Evolutionary conservation across 2,113 vertebrate genomes (phyloP), one percentile per base, ranked within the genome.

Genomic region (Siniperca chuatsi): DNA sequence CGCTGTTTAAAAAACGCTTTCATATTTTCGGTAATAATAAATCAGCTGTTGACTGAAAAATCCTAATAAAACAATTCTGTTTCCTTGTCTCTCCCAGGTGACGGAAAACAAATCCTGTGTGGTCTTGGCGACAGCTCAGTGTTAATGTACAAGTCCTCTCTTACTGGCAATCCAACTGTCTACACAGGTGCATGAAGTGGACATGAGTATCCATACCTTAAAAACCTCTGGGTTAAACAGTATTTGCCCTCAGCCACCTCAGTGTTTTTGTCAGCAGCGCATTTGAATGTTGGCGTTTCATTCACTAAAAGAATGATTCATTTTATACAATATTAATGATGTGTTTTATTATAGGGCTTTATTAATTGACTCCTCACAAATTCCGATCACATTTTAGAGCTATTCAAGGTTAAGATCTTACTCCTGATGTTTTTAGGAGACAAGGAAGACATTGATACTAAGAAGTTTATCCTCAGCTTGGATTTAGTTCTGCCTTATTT

Each of bases 81-180:
- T 81, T 81, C 62, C 68, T 81, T 85, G 33, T 90, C 15, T 89
- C 91, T 80, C 71, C 46, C 68, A 99, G 97, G 97, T 25, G 96
- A 97, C 79, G 97, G 97, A 84, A 95, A 94, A 74, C 89, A 93
- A 74, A 90, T 97, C 87, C 96, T 97, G 89, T 98, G 97, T 57
- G 97, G 97, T 90, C 90, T 97, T 81, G 96, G 96, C 88, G 96
- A 97, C 94, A 94, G 86, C 83, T 93, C 96, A 20, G 82, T 96
- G 20, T 90, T 97, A 66, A 71, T 97, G 89, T 95, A 97, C 82
- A 94, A 57, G 72, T 96, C 96, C 23, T 92, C 88, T 35, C 95
- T 98, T 4, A 87, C 82, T 4, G 86, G 94, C 54, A 87, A 62
- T 0, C 95, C 92, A 65, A 88, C 91, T 83, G 94, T 95, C 82